Base-by-base conservation (phyloP, 2,797 vertebrate genomes). In the Babyrousa celebensis region DNA sequence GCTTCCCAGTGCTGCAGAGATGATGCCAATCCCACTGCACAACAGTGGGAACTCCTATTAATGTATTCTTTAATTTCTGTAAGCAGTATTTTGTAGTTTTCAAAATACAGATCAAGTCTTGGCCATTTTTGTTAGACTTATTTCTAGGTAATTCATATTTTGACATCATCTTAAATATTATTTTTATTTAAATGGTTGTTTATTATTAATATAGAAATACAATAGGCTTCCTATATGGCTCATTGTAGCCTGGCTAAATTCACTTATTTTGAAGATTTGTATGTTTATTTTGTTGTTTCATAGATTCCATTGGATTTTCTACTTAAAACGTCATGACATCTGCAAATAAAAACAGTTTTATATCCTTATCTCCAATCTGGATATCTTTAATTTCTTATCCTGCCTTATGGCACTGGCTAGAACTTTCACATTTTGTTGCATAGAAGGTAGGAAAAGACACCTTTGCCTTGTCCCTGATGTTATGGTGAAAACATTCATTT, bases 351-450 rank as follows among this genome's bases (percentile, higher is more conserved):
- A 85, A 21, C 63, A 52, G 16, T 72, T 90, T 67, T 56, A 58
- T 25, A 83, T 71, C 12, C 60, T 88, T 94, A n/a, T 83, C 54
- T 87, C 9, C 10, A 18, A 62, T 63, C 1, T 52, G 18, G 3
- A 80, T 75, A 12, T 4, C 60, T 95, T 97, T 93, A 40, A 40
- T 52, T 85, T 72, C 29, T 65, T 60, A 48, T 89, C 79, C 40
- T 85, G 43, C 11, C 9, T 2, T 78, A 62, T 25, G 82, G 7
- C 20, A 62, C 10, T 91, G 36, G 40, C 17, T 74, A 67, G 7
- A 56, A 78, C 29, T 40, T 85, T 40, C 32, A 4, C 17, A 12
- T 63, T 71, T 83, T 29, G 17, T 77, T 85, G 7, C 85, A 72
- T 12, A 71, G 77, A 62, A n/a, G 4, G 3, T 86, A 4, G 72